A percentile compares a stretch with the other conserved stretches of the same genome.
phyloP scores from a whole-genome alignment of 2,888 invertebrate species.

The Parapristionchus giblindavisi region DNA sequence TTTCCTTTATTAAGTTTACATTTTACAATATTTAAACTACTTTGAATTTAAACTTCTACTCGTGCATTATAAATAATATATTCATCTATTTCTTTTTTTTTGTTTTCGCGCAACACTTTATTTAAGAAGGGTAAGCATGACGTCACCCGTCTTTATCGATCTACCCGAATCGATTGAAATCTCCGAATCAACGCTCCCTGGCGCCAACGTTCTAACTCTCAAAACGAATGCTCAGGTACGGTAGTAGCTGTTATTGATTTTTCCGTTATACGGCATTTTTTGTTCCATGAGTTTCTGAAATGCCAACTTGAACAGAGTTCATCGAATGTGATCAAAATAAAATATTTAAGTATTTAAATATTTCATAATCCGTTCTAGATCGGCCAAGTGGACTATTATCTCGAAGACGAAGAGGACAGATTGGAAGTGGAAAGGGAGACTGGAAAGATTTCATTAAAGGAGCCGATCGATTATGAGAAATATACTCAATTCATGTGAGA shows the following conservation, averaged over 20 bases:
- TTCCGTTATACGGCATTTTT: not conserved
- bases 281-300: not conserved
- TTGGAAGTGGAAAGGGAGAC: conserved; percentile 15
- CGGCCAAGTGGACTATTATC: conserved; percentile 4
- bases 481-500: not conserved
- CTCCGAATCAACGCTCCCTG: conserved; percentile 5
- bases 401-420: conserved; percentile 27
- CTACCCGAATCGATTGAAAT: conserved; percentile 24
- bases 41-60: no score
- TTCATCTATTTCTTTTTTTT: no score
- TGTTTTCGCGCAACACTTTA: not conserved
- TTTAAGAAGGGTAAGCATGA: not conserved
- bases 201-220: not conserved
- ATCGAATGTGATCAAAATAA: no score
- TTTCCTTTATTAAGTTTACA: no score
- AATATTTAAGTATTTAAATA: no score
- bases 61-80: no score
- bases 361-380: no score
- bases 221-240: not conserved
- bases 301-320: not conserved
- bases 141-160: conserved; percentile 3
- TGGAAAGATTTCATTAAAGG: conserved; percentile 16
- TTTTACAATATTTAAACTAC: no score
- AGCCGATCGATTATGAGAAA: conserved; percentile 30
- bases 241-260: not conserved